These are phyloP conservation scores for Astyanax mexicanus DNA, from an alignment of 2,797 vertebrate genomes.

Conservation along the genomic window DNA sequence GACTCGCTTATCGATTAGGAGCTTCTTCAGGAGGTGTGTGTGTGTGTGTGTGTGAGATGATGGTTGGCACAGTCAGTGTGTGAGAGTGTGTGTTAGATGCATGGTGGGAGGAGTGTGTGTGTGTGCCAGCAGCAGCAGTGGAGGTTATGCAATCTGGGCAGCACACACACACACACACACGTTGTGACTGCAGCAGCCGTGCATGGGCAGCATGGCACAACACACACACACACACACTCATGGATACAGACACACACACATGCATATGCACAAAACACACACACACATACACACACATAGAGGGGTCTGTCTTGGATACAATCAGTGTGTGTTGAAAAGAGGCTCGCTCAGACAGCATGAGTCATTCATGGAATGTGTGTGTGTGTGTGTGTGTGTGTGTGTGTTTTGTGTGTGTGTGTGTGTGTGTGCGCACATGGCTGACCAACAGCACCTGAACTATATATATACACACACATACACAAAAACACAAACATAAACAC, in stretches of 20 bases:
- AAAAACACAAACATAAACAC: not conserved
- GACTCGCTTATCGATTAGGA: slow-evolving; percentile 40
- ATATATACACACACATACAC: slow-evolving; percentile 10
- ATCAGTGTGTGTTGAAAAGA: not conserved
- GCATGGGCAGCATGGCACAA: slow-evolving; percentile 53
- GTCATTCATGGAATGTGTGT: slow-evolving; percentile 58
- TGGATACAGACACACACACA: slow-evolving; percentile 33
- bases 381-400: slow-evolving; percentile 51
- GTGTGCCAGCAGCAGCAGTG: slow-evolving; percentile 52
- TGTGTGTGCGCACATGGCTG: slow-evolving; percentile 16
- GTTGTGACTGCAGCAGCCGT: slow-evolving; percentile 69
- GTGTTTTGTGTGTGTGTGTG: slow-evolving; percentile 34
- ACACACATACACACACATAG: slow-evolving; percentile 31
- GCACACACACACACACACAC: slow-evolving; percentile 64
- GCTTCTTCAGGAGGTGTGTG: slow-evolving; percentile 13
- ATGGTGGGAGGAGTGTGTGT: slow-evolving; percentile 73
- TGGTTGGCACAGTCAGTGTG: slow-evolving; percentile 3
- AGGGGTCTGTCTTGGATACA: slow-evolving; percentile 1
- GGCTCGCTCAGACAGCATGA: slow-evolving; percentile 20
- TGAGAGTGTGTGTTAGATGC: slow-evolving; percentile 35
- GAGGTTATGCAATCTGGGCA: slow-evolving; percentile 80
- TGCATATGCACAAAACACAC: slow-evolving; percentile 6
- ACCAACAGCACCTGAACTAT: not conserved
- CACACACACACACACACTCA: slow-evolving; percentile 26
- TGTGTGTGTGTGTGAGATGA: slow-evolving; percentile 16